phyloP scores from a whole-genome alignment of 2,888 invertebrate genomes.

The Drosophila austrosaltans region DNA sequence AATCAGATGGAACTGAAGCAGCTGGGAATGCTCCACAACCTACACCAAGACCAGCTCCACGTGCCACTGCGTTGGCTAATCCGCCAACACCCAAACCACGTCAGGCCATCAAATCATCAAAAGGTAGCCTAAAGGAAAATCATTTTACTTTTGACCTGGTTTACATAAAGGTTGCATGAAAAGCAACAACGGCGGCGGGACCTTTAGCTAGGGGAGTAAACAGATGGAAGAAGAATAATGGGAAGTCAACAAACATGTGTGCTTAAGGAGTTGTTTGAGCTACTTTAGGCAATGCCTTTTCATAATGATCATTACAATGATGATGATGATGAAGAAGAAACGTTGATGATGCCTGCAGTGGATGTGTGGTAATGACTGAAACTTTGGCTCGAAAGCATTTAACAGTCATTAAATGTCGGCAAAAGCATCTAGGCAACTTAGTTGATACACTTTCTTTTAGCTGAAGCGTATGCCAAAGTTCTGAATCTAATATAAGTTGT shows the following conservation, averaged over 20 bases:
- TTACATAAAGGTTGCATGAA: constrained; percentile 13
- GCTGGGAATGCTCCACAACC: constrained; percentile 63
- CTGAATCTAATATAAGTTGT: no score
- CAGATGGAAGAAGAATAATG: constrained; percentile 9
- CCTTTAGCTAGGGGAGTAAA: not conserved
- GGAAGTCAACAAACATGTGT: constrained; percentile 34
- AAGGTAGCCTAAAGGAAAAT: constrained; percentile 56
- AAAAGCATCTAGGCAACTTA: not conserved
- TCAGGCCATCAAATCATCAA: constrained; percentile 74
- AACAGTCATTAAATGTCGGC: constrained; percentile 23
- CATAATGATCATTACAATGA: constrained; percentile 8
- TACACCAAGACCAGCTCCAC: constrained; percentile 82
- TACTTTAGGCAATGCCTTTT: constrained; percentile 12
- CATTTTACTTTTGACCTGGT: constrained; percentile 17
- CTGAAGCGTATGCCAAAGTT: no score
- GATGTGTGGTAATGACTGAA: constrained; percentile 43
- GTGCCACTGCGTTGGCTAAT: constrained; percentile 55
- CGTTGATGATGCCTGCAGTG: constrained; percentile 18
- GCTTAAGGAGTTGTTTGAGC: constrained; percentile 43
- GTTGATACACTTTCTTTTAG: not conserved
- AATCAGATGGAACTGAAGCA: not conserved
- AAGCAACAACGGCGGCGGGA: not conserved
- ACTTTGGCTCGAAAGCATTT: constrained; percentile 34
- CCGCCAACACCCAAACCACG: constrained; percentile 83
- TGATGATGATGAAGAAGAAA: not conserved